Evolutionary conservation across 2,113 vertebrate genomes (phyloP).

Genomic region (Carettochelys insculpta): DNA sequence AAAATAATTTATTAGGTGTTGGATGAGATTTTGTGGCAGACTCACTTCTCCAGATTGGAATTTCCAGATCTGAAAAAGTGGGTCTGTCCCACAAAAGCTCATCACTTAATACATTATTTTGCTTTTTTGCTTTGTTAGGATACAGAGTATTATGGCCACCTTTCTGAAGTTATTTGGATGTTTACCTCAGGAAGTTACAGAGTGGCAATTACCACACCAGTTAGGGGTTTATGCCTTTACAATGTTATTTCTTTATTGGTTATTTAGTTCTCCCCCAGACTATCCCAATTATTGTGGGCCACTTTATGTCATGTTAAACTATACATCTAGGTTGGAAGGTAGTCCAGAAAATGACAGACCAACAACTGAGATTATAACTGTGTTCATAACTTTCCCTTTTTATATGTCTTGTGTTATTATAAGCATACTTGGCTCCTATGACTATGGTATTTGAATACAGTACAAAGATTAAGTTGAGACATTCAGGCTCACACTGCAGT

Average conservation of each 20-base stretch:
- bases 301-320: not conserved
- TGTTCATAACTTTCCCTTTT: not conserved
- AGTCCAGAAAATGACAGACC: fast-evolving
- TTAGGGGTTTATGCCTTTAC: too few relatives aligned
- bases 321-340: too few relatives aligned
- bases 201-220: not conserved
- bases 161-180: too few relatives aligned
- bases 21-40: too few relatives aligned
- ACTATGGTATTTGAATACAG: not conserved
- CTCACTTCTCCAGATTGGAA: too few relatives aligned
- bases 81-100: too few relatives aligned
- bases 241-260: not conserved
- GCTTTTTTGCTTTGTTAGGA: too few relatives aligned
- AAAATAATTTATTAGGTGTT: too few relatives aligned
- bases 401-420: not conserved
- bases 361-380: not conserved
- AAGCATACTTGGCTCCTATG: not conserved
- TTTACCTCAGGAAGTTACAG: constrained; percentile 23
- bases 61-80: too few relatives aligned
- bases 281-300: constrained; percentile 29
- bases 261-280: not conserved
- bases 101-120: too few relatives aligned
- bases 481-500: not conserved
- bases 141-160: too few relatives aligned
- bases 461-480: not conserved